Evolutionary conservation across 2,113 vertebrate genomes (phyloP).

Genomic region (Psophia crepitans): DNA sequence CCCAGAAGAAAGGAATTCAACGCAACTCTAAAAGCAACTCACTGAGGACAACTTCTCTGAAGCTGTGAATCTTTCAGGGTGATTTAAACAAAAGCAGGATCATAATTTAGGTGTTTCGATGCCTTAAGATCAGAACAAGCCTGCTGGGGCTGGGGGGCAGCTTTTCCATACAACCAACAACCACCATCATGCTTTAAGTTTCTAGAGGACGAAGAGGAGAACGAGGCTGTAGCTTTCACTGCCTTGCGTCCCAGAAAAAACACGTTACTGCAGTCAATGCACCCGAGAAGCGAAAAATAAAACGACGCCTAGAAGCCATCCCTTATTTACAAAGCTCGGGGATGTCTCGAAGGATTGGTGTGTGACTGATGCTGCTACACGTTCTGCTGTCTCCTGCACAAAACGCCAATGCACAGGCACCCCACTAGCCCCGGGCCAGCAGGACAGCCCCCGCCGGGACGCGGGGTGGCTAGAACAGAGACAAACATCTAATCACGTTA

Average conservation of each 20-base stretch:
- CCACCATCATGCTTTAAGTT: neutral
- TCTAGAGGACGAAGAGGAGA: fast-evolving
- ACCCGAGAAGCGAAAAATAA: neutral
- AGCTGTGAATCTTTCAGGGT: neutral
- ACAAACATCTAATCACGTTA: neutral
- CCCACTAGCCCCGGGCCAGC: neutral
- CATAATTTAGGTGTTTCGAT: neutral
- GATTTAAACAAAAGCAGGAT: neutral
- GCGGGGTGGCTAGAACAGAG: fast-evolving
- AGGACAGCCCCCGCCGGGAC: fast-evolving
- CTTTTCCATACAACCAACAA: neutral
- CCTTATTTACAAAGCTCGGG: neutral
- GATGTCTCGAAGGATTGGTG: neutral
- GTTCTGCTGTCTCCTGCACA: neutral
- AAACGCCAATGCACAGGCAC: neutral
- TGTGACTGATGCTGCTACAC: neutral
- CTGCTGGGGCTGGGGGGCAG: neutral
- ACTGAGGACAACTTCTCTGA: neutral
- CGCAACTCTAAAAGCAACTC: neutral
- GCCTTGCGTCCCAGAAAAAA: neutral
- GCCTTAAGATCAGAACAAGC: neutral
- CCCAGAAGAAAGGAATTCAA: neutral
- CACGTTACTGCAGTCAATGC: neutral
- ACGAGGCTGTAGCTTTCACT: neutral
- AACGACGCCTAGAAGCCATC: neutral